Evolutionary conservation across 2,797 vertebrate species (phyloP).

Genomic region (Meda fulgida): DNA sequence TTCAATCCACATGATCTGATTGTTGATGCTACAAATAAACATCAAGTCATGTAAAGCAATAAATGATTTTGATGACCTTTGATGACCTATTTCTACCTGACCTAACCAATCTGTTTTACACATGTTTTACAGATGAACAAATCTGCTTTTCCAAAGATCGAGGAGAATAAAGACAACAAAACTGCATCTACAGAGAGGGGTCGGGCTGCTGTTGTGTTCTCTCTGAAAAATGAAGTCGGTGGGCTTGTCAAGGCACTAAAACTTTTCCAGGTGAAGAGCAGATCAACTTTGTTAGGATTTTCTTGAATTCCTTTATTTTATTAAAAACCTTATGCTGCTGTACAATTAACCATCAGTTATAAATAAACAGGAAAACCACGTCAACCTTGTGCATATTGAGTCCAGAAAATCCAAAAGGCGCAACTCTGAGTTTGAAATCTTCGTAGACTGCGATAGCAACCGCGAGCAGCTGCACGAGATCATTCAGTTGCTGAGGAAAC

Average conservation of each 20-base stretch:
- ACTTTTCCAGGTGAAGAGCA: slow-evolving; percentile 88
- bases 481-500: slow-evolving; percentile 89
- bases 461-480: slow-evolving; percentile 93
- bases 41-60: background rate
- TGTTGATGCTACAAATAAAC: background rate
- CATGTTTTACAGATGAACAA: slow-evolving; percentile 83
- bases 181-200: slow-evolving; percentile 80
- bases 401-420: slow-evolving; percentile 93
- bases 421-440: slow-evolving; percentile 97
- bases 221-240: slow-evolving; percentile 96
- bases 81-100: background rate
- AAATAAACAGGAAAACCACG: slow-evolving; percentile 89
- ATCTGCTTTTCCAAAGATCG: slow-evolving; percentile 86
- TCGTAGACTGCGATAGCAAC: slow-evolving; percentile 95
- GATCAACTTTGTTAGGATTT: background rate
- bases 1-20: slow-evolving; percentile 38
- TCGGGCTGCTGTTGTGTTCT: slow-evolving; percentile 90
- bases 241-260: slow-evolving; percentile 95
- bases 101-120: background rate
- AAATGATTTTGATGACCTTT: background rate
- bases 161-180: slow-evolving; percentile 93
- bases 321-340: background rate
- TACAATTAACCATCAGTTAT: background rate
- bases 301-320: background rate
- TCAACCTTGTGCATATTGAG: slow-evolving; percentile 96